phyloP scores from a whole-genome alignment of 2,797 vertebrate genomes.

The Aselliscus stoliczkanus region DNA sequence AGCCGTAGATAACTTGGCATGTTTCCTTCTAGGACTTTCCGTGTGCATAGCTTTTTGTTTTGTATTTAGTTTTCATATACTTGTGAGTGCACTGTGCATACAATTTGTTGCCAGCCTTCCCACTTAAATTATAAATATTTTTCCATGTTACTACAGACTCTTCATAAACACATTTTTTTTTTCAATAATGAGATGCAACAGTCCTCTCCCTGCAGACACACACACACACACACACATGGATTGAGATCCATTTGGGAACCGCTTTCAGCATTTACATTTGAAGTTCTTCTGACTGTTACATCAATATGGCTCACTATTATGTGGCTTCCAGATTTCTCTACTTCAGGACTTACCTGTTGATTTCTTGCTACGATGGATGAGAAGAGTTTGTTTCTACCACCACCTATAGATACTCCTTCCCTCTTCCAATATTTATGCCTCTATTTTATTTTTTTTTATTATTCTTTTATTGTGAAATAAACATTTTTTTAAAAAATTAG shows the following conservation, averaged over 20 bases:
- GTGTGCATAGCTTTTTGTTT: constrained; percentile 32
- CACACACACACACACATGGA: neutral
- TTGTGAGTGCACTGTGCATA: constrained; percentile 59
- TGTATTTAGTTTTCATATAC: constrained; percentile 35
- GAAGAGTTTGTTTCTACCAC: neutral
- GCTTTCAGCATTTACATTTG: neutral
- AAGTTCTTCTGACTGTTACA: neutral
- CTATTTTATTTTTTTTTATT: too few relatives aligned
- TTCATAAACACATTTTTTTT: constrained; percentile 33
- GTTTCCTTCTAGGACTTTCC: constrained; percentile 28
- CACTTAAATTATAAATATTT: constrained; percentile 67
- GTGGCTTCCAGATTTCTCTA: neutral
- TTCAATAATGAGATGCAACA: neutral
- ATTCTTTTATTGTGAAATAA: too few relatives aligned
- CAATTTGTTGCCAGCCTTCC: constrained; percentile 58
- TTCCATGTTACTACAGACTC: constrained; percentile 37
- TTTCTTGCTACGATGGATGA: neutral
- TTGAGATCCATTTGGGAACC: neutral
- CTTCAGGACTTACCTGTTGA: neutral
- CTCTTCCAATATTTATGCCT: too few relatives aligned
- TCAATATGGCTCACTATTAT: neutral
- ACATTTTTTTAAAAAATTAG: too few relatives aligned
- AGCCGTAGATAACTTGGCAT: constrained; percentile 52
- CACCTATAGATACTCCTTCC: neutral
- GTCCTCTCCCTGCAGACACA: neutral